Evolutionary conservation across 2,888 invertebrate species (phyloP), one percentile per base, ranked within the genome.

Genomic region (Pyrrhia umbra): DNA sequence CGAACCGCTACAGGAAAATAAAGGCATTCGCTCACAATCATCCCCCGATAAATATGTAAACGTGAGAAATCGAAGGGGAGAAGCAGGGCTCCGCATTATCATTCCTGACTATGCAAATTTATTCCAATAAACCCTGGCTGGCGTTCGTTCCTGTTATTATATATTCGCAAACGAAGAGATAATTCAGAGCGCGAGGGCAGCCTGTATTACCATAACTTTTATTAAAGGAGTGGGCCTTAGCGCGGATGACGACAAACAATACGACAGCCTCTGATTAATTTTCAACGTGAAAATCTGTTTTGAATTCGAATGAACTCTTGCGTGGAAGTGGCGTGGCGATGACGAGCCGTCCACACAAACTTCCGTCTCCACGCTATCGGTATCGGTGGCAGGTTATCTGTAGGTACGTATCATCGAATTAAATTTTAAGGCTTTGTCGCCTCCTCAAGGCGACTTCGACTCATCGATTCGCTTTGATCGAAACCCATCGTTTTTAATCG

Each of bases 101-200:
- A 91, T 90, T 87, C 86, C 86, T 88, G 83, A 86, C 87, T 90
- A 95, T 94, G 95, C 92, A 95, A 94, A 95, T 95, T 93, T 94
- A 94, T 95, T 94, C 93, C 94, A 94, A 94, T 94, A 94, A 94
- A 93, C 91, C 89, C 83, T 85, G 71, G 87, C 87, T 87, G 86
- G 85, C 87, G 83, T 85, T 84, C 88, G 87, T 87, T 88, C 86
- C 88, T 91, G 92, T 93, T 94, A 94, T 94, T 93, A 94, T 95
- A 93, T 92, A 94, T 94, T 93, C 94, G 91, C 90, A 93, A 94
- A 93, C 93, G 93, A 92, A 91, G 91, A 92, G 94, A 95, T 94
- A 93, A 95, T 94, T 92, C 90, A 83, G 89, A 85, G 86, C 89
- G 90, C 90, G 92, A 68, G 79, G 92, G 85, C 92, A 88, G 90